These are phyloP conservation scores for Xyrichtys novacula DNA, from an alignment of 2,797 vertebrate species.

Conservation along the genomic window DNA sequence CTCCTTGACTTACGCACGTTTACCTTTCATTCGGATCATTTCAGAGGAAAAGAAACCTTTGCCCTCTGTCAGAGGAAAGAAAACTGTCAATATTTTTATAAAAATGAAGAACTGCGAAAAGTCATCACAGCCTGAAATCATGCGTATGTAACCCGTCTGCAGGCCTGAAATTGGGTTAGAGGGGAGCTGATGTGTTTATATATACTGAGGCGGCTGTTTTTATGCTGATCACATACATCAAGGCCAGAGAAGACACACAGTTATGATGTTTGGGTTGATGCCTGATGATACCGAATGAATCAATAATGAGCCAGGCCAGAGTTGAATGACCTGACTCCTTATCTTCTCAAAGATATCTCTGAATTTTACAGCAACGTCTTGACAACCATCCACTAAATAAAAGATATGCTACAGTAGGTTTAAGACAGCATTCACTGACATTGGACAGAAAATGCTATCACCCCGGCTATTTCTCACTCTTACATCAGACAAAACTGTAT, in stretches of 20 bases:
- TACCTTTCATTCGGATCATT: not conserved
- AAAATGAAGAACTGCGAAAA: not conserved
- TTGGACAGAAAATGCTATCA: constrained; percentile 45
- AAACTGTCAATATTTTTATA: constrained; percentile 9
- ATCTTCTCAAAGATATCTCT: constrained; percentile 41
- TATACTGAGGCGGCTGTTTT: constrained; percentile 21
- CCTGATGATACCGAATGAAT: constrained; percentile 58
- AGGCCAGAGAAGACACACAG: constrained; percentile 45
- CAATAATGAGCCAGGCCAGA: constrained; percentile 51
- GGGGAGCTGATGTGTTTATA: constrained; percentile 16
- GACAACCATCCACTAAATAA: constrained; percentile 27
- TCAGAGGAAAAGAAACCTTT: constrained; percentile 21
- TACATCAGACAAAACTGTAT: constrained; percentile 64
- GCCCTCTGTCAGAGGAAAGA: not conserved
- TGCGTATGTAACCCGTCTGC: constrained; percentile 17
- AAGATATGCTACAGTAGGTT: constrained; percentile 35
- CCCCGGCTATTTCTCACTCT: constrained; percentile 59
- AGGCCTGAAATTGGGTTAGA: constrained; percentile 8
- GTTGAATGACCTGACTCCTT: constrained; percentile 47
- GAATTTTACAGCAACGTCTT: constrained; percentile 36
- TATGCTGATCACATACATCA: constrained; percentile 52
- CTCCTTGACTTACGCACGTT: not conserved
- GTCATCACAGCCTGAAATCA: constrained; percentile 9
- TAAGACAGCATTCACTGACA: constrained; percentile 46
- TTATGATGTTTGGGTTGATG: constrained; percentile 58